Base-by-base conservation (phyloP, 2,888 invertebrate genomes). In the Alcis repandata region DNA sequence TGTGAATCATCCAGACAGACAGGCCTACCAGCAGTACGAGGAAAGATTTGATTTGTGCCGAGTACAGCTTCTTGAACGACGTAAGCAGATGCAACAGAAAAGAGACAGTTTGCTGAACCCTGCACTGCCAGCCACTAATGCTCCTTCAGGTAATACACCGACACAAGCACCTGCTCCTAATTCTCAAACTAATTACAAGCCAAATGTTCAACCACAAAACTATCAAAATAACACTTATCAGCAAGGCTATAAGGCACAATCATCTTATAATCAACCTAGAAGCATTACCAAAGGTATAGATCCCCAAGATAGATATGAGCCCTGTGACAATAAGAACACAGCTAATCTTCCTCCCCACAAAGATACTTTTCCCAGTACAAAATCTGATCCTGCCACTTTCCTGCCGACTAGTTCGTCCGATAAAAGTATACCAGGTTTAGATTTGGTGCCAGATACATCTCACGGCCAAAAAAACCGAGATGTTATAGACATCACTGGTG, bases 1-100 rank as follows among this genome's bases (percentile, higher is more conserved):
- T 91, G 96, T 96, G 38, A 97, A 97, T 86, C 98, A 98, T 91
- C 98, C 98, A 0, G 98, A 98, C 85, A 97, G 96, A 87, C 95
- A 96, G 87, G 97, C 97, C 74, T 97, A 97, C 82, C 94, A 94
- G 75, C 96, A 97, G 78, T 98, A 98, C 87, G 97, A 98, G 87
- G 95, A 96, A 57, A 98, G 97, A 85, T 98, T 98, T 95, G 97
- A 97, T 80, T 95, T 96, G 40, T 98, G 97, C 92, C 94, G 97
- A 17, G 95, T 95, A 72, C 97, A 97, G 79, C 90, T 98, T 40
- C 89, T 97, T 59, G 97, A 97, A 75, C 94, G 97, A 15, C 94
- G 97, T n/a, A 96, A 96, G 80, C 96, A 96, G 82, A 97, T 98
- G 97, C 95, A 96, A 57, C 94, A 94, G 67, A 96, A 95, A 83